These are phyloP conservation scores for Ibycter americanus DNA, from an alignment of 2,797 vertebrate species.

Conservation along the genomic window DNA sequence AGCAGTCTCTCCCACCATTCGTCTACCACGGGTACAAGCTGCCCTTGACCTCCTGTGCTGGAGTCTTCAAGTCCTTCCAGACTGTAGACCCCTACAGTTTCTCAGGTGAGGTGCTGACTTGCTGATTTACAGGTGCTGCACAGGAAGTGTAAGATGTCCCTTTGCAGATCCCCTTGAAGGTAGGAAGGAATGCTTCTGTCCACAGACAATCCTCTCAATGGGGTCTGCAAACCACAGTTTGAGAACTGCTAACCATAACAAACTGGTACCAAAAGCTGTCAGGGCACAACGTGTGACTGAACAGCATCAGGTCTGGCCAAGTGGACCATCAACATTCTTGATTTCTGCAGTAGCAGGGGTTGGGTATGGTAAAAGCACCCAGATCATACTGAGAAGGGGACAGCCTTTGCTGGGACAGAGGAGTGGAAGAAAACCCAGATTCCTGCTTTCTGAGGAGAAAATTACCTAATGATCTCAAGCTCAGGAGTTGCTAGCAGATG, in stretches of 20 bases:
- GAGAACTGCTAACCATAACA: neutral
- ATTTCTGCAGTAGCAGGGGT: neutral
- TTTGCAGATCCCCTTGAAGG: neutral
- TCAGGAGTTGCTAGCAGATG: neutral
- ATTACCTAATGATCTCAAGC: neutral
- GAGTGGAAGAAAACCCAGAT: neutral
- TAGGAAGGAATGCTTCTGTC: neutral
- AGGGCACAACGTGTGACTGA: neutral
- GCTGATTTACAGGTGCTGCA: neutral
- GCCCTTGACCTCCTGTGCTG: neutral
- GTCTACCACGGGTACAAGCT: neutral
- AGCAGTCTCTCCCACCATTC: neutral
- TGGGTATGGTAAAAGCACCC: neutral
- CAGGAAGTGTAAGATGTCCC: neutral
- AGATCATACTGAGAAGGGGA: neutral
- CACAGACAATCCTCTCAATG: neutral
- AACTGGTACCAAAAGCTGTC: neutral
- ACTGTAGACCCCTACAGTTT: neutral
- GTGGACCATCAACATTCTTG: neutral
- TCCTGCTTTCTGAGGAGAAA: neutral
- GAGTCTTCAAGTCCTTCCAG: neutral
- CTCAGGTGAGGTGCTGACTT: neutral
- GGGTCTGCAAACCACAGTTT: neutral
- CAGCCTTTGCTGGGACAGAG: neutral
- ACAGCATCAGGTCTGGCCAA: neutral